Evolutionary conservation across 2,797 vertebrate species (phyloP).

Genomic region (Onychomys leucogaster): DNA sequence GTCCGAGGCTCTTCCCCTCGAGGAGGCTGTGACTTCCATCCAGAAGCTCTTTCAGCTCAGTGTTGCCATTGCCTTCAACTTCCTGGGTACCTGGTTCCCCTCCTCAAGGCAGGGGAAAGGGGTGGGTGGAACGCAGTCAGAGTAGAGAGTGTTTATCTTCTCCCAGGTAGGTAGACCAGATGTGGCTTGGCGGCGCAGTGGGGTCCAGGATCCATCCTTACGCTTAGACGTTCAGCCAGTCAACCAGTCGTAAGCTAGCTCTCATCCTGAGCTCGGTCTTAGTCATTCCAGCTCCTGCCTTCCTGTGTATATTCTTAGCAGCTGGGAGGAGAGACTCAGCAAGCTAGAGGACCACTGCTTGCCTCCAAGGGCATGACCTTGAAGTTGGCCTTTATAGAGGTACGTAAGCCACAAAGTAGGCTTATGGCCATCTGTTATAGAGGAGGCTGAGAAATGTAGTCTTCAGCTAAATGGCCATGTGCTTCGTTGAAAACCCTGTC

Average conservation of each 20-base stretch:
- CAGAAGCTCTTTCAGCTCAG: slow-evolving; percentile 90
- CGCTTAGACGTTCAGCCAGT: neutral
- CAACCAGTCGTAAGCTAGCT: neutral
- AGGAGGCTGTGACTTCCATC: slow-evolving; percentile 90
- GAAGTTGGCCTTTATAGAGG: neutral
- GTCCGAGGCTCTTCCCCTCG: slow-evolving; percentile 86
- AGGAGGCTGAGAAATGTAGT: slow-evolving; percentile 18
- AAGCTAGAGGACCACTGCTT: neutral
- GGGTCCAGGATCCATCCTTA: neutral
- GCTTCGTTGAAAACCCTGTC: neutral
- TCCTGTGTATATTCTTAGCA: neutral
- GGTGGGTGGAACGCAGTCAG: neutral
- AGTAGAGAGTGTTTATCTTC: neutral
- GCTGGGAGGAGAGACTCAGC: neutral
- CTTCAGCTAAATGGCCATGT: neutral
- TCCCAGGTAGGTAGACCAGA: neutral
- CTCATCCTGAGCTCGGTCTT: neutral
- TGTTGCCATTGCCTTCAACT: slow-evolving; percentile 91
- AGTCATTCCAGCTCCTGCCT: neutral
- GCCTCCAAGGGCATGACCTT: neutral
- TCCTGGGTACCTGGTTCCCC: slow-evolving; percentile 87
- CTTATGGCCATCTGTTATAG: neutral
- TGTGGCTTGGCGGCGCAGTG: neutral
- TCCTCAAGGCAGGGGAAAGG: neutral
- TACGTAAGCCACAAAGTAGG: neutral